Evolutionary conservation across 2,113 vertebrate species (phyloP).

Genomic region (Brachypteracias leptosomus): DNA sequence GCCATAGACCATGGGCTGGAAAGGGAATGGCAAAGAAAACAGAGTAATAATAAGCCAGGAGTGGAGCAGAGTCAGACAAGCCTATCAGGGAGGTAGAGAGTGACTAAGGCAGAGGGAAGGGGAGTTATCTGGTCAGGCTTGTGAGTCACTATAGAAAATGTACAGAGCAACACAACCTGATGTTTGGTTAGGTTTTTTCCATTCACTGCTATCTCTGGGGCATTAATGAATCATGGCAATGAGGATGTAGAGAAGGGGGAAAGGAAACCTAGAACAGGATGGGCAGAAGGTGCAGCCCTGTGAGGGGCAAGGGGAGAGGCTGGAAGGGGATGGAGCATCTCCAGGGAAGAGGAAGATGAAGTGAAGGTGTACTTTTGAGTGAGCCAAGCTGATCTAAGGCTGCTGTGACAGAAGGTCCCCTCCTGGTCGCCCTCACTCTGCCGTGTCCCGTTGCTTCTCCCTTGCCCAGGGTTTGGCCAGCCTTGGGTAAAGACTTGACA

Average conservation of each 20-base stretch:
- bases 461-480: neutral
- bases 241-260: neutral
- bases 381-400: neutral
- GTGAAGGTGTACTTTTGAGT: neutral
- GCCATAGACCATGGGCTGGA: neutral
- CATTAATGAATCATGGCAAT: slow-evolving; percentile 33
- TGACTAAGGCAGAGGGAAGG: slow-evolving; percentile 47
- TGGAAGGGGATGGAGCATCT: neutral
- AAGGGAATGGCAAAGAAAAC: neutral
- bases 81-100: slow-evolving; percentile 23
- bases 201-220: neutral
- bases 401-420: neutral
- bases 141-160: slow-evolving; percentile 50
- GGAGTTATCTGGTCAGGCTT: slow-evolving; percentile 40
- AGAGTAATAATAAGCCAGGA: neutral
- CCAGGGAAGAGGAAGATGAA: neutral
- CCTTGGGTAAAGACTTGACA: neutral
- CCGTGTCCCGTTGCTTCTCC: neutral
- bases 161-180: slow-evolving; percentile 33
- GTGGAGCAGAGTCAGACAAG: neutral
- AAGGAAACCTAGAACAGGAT: neutral
- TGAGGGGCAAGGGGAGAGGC: neutral
- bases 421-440: neutral
- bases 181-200: slow-evolving; percentile 49
- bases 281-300: neutral